Conservation (phyloP, 2,113 vertebrate genomes). For the Plecturocebus donacophilus region DNA sequence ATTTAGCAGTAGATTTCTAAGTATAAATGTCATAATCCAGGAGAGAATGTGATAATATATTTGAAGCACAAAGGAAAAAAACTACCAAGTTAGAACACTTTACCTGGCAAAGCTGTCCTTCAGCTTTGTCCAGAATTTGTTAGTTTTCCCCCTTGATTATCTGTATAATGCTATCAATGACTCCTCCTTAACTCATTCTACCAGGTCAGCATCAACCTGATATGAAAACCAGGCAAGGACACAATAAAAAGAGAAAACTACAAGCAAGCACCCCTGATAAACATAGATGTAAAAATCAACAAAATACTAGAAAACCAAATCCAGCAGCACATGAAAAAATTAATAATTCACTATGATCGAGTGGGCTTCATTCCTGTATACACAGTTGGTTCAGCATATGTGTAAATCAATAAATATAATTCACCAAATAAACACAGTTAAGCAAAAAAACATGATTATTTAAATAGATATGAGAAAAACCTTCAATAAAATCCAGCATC, state of each 20-base stretch:
- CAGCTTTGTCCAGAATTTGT: not conserved
- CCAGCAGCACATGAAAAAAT: not conserved
- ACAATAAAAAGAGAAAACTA: not conserved
- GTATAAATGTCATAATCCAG: not conserved
- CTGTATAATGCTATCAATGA: not conserved
- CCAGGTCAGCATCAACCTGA: not conserved
- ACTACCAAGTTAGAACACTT: not conserved
- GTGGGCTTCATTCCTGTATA: not conserved
- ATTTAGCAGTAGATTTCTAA: not conserved
- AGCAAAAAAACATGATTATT: not conserved
- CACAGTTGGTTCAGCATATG: not conserved
- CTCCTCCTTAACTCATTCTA: not conserved
- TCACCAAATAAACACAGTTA: not conserved
- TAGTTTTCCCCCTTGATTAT: too few relatives aligned
- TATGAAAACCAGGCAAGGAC: too few relatives aligned
- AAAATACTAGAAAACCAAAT: not conserved
- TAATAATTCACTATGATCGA: not conserved
- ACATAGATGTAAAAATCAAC: not conserved
- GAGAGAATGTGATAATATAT: not conserved
- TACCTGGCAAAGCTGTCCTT: not conserved
- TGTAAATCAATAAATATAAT: not conserved
- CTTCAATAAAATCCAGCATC: not conserved
- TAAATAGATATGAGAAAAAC: not conserved
- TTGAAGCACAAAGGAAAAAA: too few relatives aligned
- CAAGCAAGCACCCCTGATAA: not conserved